A percentile compares a stretch with the other conserved stretches of the same genome.
These are phyloP conservation scores for Callipepla californica DNA, from an alignment of 2,113 vertebrate genomes.

Conservation along the genomic window DNA sequence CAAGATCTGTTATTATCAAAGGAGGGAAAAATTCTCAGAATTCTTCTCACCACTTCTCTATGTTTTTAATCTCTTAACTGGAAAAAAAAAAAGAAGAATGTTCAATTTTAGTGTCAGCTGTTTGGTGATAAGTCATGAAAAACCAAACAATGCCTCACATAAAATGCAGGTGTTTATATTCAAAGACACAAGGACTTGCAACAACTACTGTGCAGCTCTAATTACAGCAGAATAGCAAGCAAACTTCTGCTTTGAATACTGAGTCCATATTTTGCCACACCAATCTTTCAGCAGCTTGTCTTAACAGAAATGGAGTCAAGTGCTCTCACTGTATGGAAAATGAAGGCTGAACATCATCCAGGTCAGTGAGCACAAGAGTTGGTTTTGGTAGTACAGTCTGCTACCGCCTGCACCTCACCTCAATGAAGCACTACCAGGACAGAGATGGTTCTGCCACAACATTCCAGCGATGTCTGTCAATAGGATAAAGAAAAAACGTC, in stretches of 20 bases:
- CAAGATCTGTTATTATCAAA: background rate
- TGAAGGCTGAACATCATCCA: background rate
- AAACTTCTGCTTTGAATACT: background rate
- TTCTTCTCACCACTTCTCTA: background rate
- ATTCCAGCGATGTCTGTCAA: background rate
- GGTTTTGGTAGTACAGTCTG: background rate
- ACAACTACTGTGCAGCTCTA: background rate
- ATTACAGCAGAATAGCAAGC: background rate
- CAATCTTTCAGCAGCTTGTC: background rate
- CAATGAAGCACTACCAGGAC: fast-evolving
- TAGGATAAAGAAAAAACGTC: background rate
- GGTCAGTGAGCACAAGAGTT: constrained; percentile 14
- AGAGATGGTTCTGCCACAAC: background rate
- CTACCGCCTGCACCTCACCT: background rate
- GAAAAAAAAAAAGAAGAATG: background rate
- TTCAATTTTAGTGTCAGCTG: background rate
- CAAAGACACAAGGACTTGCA: background rate
- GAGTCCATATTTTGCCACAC: background rate
- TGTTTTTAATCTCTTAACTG: background rate
- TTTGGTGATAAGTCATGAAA: constrained; percentile 22
- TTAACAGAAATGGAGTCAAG: background rate
- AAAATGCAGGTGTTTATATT: background rate
- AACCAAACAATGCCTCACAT: background rate
- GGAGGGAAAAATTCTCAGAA: constrained; percentile 14
- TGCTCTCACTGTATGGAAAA: background rate